Conservation (phyloP, 2,888 invertebrate genomes). For the Pollenia amentaria region DNA sequence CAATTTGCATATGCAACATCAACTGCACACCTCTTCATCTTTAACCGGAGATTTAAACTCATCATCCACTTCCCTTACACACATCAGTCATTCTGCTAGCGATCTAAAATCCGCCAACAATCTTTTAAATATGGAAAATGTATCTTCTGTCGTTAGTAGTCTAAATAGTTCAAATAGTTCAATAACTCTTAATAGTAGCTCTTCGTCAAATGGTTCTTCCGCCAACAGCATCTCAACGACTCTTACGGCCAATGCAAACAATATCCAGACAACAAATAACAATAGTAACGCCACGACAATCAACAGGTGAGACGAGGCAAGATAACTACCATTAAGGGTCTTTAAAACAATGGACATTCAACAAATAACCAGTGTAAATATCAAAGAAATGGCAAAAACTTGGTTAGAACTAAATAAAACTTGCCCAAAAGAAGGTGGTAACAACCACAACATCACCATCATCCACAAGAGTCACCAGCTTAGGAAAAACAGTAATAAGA, state of each 20-base stretch:
- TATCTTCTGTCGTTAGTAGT: constrained; percentile 36
- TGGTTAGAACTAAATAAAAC: constrained; percentile 60
- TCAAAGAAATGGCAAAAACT: constrained; percentile 69
- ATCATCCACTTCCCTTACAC: constrained; percentile 47
- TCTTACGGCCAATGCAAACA: constrained; percentile 63
- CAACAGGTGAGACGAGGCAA: constrained; percentile 85
- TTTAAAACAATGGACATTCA: constrained; percentile 72
- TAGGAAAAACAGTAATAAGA: constrained; percentile 44
- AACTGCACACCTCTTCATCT: constrained; percentile 31
- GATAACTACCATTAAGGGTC: constrained; percentile 82
- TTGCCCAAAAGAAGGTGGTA: constrained; percentile 18
- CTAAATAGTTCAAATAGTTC: constrained; percentile 67
- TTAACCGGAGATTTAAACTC: constrained; percentile 57
- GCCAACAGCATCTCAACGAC: constrained; percentile 68
- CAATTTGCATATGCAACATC: constrained; percentile 66
- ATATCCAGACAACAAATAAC: constrained; percentile 76
- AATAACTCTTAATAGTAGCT: constrained; percentile 64
- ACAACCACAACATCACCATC: constrained; percentile 1
- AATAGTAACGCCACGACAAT: constrained; percentile 79
- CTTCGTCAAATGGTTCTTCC: constrained; percentile 73
- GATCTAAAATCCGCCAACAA: constrained; percentile 69
- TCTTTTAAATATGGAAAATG: constrained; percentile 67
- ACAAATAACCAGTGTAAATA: constrained; percentile 73
- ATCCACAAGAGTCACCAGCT: constrained; percentile 20
- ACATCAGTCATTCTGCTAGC: constrained; percentile 59